These are phyloP conservation scores for Brachionus angularis DNA, from an alignment of 1,140 invertebrate genomes.

Conservation along the genomic window DNA sequence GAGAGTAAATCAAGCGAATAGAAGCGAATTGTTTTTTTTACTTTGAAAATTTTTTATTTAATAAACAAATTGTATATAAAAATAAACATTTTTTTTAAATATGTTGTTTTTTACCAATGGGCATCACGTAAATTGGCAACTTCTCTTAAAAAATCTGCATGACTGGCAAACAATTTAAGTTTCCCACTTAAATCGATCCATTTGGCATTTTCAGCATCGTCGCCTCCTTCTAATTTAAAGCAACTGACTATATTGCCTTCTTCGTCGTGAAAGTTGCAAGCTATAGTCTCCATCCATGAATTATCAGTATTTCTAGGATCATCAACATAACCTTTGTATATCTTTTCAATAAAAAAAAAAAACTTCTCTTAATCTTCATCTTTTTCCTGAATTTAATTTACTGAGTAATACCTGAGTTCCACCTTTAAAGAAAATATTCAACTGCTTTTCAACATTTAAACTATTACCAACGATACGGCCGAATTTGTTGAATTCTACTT, in stretches of 20 bases:
- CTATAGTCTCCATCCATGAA: constrained; percentile 57
- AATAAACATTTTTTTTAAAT: too few species aligned
- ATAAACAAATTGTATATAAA: too few species aligned
- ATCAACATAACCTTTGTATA: constrained; percentile 52
- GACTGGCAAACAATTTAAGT: constrained; percentile 35
- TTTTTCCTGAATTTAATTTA: too few species aligned
- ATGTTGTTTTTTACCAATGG: constrained; percentile 31
- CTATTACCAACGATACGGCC: not conserved
- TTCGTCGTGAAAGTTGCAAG: constrained; percentile 43
- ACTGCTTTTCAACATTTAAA: not conserved
- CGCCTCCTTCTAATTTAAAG: constrained; percentile 23
- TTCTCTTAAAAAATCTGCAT: constrained; percentile 19
- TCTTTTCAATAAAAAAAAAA: too few species aligned
- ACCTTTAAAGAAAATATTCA: constrained; percentile 30
- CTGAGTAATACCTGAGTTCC: too few species aligned
- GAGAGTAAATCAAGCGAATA: too few species aligned
- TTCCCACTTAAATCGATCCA: constrained; percentile 12
- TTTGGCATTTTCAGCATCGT: constrained; percentile 42
- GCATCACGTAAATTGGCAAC: not conserved
- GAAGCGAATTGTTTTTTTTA: too few species aligned
- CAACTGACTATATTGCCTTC: not conserved
- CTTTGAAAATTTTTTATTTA: too few species aligned
- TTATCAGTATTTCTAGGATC: constrained; percentile 60
- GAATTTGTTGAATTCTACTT: constrained; percentile 29
- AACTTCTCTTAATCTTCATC: too few species aligned